Conservation (phyloP, 2,797 vertebrate species). For the Eulemur rubriventer region DNA sequence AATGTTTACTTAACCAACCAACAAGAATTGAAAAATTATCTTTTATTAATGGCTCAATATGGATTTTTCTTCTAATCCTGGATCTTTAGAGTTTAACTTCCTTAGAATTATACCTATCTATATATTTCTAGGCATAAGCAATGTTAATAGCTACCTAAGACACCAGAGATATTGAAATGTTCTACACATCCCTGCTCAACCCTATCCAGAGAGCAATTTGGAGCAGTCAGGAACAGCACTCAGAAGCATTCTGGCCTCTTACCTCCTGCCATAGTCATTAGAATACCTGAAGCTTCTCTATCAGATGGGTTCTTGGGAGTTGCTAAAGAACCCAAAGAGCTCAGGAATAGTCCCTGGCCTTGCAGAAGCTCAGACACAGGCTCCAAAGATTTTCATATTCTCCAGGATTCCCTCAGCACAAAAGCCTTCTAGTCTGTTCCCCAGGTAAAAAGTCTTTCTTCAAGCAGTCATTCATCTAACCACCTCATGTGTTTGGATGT, state of each 20-base stretch:
- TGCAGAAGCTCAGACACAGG: neutral
- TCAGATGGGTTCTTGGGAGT: neutral
- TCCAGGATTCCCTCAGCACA: neutral
- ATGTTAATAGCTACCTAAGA: neutral
- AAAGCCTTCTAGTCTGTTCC: neutral
- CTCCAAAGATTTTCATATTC: neutral
- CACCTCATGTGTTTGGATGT: neutral
- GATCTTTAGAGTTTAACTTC: neutral
- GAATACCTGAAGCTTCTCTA: neutral
- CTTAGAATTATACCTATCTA: neutral
- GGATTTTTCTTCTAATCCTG: neutral
- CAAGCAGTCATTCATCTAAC: conserved; percentile 24
- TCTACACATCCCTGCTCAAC: neutral
- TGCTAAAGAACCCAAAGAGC: neutral
- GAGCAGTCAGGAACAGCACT: neutral
- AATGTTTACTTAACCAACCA: neutral
- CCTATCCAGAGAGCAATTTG: neutral
- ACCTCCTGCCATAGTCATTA: neutral
- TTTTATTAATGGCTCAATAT: neutral
- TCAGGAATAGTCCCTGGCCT: neutral
- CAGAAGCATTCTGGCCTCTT: neutral
- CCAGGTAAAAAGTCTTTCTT: conserved; percentile 26
- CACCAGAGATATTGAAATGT: neutral
- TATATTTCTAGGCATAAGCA: neutral
- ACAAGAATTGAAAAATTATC: neutral